A percentile compares a stretch with the other conserved stretches of the same genome.
These are phyloP conservation scores for Mythimna lalbum DNA, from an alignment of 2,888 invertebrate species.

Conservation along the genomic window DNA sequence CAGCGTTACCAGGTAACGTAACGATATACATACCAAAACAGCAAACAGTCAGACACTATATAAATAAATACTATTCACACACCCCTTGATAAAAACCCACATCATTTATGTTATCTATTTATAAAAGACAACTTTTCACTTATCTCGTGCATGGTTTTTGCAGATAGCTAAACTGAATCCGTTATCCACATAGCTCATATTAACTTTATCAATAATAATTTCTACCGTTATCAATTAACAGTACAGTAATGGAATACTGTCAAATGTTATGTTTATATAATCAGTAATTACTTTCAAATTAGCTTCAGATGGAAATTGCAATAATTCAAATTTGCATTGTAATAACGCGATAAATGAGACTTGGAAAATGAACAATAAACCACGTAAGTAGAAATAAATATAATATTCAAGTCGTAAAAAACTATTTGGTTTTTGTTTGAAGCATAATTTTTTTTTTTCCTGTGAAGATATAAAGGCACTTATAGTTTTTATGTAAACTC, in stretches of 20 bases:
- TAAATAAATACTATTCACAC: neutral
- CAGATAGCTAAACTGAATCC: constrained; percentile 3
- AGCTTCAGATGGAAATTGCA: constrained; percentile 26
- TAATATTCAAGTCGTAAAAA: neutral
- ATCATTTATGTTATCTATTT: neutral
- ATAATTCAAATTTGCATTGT: constrained; percentile 1
- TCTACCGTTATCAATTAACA: constrained; percentile 8
- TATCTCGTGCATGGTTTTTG: neutral
- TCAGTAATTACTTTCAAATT: constrained; percentile 36
- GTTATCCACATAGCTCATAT: neutral
- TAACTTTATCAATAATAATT: neutral
- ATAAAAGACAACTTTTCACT: neutral
- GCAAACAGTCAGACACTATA: neutral
- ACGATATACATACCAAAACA: neutral
- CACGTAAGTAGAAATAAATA: constrained; percentile 22
- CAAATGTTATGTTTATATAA: constrained; percentile 38
- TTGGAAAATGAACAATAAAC: constrained; percentile 30
- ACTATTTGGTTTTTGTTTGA: neutral
- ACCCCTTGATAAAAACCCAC: neutral
- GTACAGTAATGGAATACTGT: constrained; percentile 33
- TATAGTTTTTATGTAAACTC: too few species aligned
- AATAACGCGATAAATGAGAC: constrained; percentile 9
- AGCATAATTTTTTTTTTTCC: too few species aligned
- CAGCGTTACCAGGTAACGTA: too few species aligned
- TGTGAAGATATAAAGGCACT: too few species aligned